phyloP scores from a whole-genome alignment of 2,888 invertebrate genomes.

The Onchidella celtica region DNA sequence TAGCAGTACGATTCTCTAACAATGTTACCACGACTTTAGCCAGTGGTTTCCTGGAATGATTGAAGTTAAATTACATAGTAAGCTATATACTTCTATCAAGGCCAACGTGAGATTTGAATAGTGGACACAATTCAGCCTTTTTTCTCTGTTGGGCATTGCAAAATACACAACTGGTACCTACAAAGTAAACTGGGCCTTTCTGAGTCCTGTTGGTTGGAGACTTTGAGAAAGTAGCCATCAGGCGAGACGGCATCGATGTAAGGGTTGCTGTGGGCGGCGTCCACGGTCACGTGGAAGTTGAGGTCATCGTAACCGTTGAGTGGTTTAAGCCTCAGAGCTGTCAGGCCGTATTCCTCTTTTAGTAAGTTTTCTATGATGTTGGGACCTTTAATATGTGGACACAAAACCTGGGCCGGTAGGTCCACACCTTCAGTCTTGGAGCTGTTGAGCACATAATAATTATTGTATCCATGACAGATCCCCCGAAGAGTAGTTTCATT shows the following conservation, averaged over 20 bases:
- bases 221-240: constrained; percentile 86
- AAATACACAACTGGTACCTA: too few relatives aligned
- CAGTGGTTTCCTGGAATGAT: too few relatives aligned
- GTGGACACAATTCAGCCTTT: too few relatives aligned
- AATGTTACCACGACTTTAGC: too few relatives aligned
- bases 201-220: constrained; percentile 91
- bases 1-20: too few relatives aligned
- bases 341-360: constrained; percentile 83
- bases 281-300: constrained; percentile 86
- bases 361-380: constrained; percentile 25
- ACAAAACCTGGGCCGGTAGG: background rate
- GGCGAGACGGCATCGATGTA: constrained; percentile 61
- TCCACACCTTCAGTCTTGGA: background rate
- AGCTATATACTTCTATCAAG: too few relatives aligned
- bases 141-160: too few relatives aligned
- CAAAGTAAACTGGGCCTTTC: constrained; percentile 81
- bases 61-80: too few relatives aligned
- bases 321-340: constrained; percentile 83
- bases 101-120: too few relatives aligned
- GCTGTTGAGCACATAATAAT: too few relatives aligned
- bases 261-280: constrained; percentile 77
- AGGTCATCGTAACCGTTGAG: constrained; percentile 90
- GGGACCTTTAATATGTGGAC: constrained; percentile 15
- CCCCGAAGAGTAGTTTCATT: too few relatives aligned
- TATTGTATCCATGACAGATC: too few relatives aligned